Base-by-base conservation (phyloP, 2,888 invertebrate species). In the Bimastos eiseni region DNA sequence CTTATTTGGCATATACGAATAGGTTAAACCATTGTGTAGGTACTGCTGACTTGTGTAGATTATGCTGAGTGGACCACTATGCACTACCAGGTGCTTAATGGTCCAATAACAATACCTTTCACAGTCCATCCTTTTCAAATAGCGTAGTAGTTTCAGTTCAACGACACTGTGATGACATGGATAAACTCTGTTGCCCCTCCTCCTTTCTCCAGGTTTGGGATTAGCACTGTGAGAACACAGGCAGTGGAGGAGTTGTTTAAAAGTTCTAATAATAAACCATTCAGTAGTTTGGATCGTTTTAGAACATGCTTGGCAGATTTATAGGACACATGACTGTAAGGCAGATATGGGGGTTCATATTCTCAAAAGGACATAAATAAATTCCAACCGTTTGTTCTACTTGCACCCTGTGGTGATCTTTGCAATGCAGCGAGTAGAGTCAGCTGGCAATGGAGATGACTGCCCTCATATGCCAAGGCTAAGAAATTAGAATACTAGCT, bases 31-130 rank as follows among this genome's bases (percentile, higher is more conserved):
- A 70, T 70, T 70, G 21, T 8, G 55, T 30, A 70, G n/a, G 70
- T 70, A 70, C 70, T 70, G 70, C 70, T 70, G 70, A 70, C n/a
- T 70, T 70, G 70, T 70, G n/a, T 70, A 70, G 70, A n/a, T n/a
- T 70, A 11, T 3, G 70, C 30, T 55, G 55, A 55, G 30, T 55
- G 24, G 30, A 55, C 30, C 24, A 55, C 55, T 30, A 24, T 30
- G 8, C 70, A 30, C n/a, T n/a, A 3, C 70, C 70, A 70, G n/a
- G 70, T 1, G 11, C 11, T n/a, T 70, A 70, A n/a, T 30, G n/a
- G 70, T 70, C 70, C 70, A 70, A 5, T 70, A n/a, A n/a, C 70
- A 70, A 70, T 70, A 11, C n/a, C n/a, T 6, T 70, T 70, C 1
- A n/a, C 30, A 70, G 70, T 30, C 30, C 70, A 70, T n/a, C n/a